Evolutionary conservation across 2,797 vertebrate species (phyloP).

Genomic region (Hippopotamyrus pictus): DNA sequence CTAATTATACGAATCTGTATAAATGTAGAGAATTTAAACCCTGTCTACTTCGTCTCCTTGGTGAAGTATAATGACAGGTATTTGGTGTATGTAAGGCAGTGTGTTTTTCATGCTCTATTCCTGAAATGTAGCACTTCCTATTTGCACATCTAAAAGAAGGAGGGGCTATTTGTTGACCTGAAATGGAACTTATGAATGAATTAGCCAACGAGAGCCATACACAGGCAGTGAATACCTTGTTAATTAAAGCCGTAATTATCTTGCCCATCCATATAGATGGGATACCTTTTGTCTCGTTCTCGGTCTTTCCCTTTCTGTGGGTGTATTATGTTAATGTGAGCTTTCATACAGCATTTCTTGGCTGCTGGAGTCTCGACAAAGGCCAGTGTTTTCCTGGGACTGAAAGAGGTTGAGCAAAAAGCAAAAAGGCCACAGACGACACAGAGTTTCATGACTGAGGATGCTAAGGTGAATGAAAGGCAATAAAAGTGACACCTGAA

Average conservation of each 20-base stretch:
- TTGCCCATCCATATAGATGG: slow-evolving; percentile 48
- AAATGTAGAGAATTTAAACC: background rate
- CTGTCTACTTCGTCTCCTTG: background rate
- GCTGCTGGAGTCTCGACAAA: slow-evolving; percentile 38
- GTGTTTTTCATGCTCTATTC: slow-evolving; percentile 19
- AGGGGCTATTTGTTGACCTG: slow-evolving; percentile 38
- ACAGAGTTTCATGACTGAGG: background rate
- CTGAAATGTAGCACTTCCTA: slow-evolving; percentile 29
- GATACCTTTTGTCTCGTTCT: slow-evolving; percentile 45
- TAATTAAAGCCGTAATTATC: slow-evolving; percentile 58
- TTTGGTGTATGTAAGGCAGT: slow-evolving; percentile 10
- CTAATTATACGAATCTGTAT: background rate
- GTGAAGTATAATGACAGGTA: background rate
- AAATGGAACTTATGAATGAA: slow-evolving; percentile 46
- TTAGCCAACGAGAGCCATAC: slow-evolving; percentile 37
- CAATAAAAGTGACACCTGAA: background rate
- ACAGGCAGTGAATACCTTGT: slow-evolving; percentile 35
- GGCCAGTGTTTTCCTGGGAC: slow-evolving; percentile 31
- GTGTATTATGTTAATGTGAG: slow-evolving; percentile 49
- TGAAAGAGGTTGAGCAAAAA: slow-evolving; percentile 10
- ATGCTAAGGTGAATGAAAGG: background rate
- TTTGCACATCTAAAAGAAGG: slow-evolving; percentile 58
- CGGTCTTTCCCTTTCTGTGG: slow-evolving; percentile 41
- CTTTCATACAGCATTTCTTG: slow-evolving; percentile 40
- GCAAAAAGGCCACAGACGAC: slow-evolving; percentile 11